Percentiles rank a stretch among this genome's conserved stretches.
Evolutionary conservation across 2,113 vertebrate genomes (phyloP).

Genomic region (Psilopogon haemacephalus): DNA sequence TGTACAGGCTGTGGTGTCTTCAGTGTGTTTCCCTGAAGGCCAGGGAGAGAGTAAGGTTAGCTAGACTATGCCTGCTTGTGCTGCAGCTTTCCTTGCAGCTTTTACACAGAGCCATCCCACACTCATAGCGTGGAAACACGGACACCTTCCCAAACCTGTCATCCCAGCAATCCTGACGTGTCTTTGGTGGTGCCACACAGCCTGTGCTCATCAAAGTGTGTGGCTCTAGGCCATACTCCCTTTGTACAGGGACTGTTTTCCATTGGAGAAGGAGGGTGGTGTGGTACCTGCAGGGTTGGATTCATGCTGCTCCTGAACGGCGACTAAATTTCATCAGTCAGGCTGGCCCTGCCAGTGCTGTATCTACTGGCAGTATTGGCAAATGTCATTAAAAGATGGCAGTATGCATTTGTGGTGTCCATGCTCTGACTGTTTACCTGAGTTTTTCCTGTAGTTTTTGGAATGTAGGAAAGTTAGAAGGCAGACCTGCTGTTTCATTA

Average conservation of each 20-base stretch:
- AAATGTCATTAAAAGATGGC: background rate
- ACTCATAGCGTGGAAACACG: rapidly evolving
- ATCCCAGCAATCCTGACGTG: background rate
- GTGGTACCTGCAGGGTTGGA: background rate
- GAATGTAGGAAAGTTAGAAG: background rate
- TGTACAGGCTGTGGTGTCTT: background rate
- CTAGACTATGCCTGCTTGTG: background rate
- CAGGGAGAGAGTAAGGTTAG: background rate
- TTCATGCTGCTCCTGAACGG: background rate
- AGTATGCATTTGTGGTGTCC: background rate
- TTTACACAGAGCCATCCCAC: background rate
- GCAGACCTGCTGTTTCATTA: slow-evolving; percentile 13
- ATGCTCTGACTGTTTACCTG: background rate
- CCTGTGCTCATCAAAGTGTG: background rate
- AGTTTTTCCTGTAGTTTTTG: background rate
- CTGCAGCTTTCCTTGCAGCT: background rate
- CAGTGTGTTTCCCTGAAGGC: background rate
- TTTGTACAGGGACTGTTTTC: background rate
- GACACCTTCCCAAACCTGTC: background rate
- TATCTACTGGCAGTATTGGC: background rate
- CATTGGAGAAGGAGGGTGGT: background rate
- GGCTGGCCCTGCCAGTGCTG: background rate
- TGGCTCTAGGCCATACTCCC: background rate
- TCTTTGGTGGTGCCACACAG: background rate
- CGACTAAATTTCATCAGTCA: background rate